These are phyloP conservation scores for Callopanchax toddi DNA, from an alignment of 2,113 vertebrate genomes.

Conservation along the genomic window DNA sequence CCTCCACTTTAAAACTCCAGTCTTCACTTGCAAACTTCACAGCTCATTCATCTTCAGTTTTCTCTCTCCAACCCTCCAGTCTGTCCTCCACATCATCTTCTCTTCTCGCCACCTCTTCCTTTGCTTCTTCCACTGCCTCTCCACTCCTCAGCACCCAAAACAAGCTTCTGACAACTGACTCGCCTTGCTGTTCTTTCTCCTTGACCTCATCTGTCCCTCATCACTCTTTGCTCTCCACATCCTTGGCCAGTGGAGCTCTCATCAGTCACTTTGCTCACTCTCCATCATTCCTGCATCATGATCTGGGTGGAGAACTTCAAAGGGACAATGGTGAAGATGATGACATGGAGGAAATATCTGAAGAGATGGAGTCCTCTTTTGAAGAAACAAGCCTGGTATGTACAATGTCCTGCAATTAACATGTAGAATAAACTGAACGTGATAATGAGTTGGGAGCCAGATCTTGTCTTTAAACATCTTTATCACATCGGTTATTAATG, in stretches of 20 bases:
- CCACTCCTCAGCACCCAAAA: conserved; percentile 66
- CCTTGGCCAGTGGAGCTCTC: conserved; percentile 24
- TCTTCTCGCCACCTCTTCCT: conserved; percentile 43
- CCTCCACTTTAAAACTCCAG: conserved; percentile 11
- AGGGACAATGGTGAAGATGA: conserved; percentile 5
- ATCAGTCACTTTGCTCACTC: conserved; percentile 13
- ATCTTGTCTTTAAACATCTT: neutral
- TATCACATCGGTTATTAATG: neutral
- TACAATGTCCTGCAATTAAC: neutral
- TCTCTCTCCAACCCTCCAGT: conserved; percentile 57
- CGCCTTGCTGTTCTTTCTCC: conserved; percentile 6
- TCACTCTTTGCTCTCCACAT: conserved; percentile 20
- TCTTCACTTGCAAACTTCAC: conserved; percentile 13
- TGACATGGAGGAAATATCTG: conserved; percentile 31
- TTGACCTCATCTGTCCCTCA: conserved; percentile 17
- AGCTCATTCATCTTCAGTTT: conserved; percentile 42
- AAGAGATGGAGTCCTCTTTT: conserved; percentile 26
- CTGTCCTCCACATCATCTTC: conserved; percentile 64
- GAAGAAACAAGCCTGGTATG: conserved; percentile 61
- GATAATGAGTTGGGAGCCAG: too few species aligned
- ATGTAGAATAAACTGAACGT: too few species aligned
- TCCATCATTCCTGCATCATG: conserved; percentile 7
- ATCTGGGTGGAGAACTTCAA: conserved; percentile 3
- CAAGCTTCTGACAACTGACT: conserved; percentile 36
- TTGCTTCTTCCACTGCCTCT: conserved; percentile 30